Percentiles rank a stretch among this genome's conserved stretches.
phyloP scores from a whole-genome alignment of 1,140 invertebrate genomes.

The Tetragonula clypearis region DNA sequence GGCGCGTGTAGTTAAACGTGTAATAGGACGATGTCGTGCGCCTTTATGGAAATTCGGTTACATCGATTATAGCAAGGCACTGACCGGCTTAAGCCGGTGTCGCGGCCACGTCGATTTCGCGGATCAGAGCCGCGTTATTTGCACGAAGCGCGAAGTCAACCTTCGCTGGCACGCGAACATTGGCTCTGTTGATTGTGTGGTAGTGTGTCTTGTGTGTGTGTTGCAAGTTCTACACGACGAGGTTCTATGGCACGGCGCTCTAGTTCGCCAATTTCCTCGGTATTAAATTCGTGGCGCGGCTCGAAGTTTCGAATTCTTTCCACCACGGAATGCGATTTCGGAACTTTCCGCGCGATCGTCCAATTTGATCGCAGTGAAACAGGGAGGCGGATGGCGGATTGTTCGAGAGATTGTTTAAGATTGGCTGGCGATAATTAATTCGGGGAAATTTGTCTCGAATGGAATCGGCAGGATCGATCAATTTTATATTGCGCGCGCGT shows the following conservation, averaged over 20 bases:
- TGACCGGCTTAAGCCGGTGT: constrained; percentile 25
- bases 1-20: constrained; percentile 32
- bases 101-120: constrained; percentile 1
- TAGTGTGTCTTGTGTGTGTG: too few species aligned
- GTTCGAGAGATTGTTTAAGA: neutral
- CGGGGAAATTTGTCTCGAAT: neutral
- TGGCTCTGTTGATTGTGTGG: neutral
- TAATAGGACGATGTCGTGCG: constrained; percentile 50
- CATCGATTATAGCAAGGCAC: constrained; percentile 43
- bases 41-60: constrained; percentile 59
- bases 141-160: neutral
- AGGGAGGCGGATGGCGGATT: neutral
- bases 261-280: neutral
- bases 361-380: neutral
- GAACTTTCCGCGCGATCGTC: neutral
- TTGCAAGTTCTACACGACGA: neutral
- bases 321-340: neutral
- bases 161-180: neutral
- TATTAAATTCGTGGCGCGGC: neutral
- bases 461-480: neutral
- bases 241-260: neutral
- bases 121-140: neutral
- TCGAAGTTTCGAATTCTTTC: constrained; percentile 3
- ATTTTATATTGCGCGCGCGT: neutral
- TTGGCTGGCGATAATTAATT: neutral